phyloP scores from a whole-genome alignment of 1,140 invertebrate species.

The Charaxes varanes region DNA sequence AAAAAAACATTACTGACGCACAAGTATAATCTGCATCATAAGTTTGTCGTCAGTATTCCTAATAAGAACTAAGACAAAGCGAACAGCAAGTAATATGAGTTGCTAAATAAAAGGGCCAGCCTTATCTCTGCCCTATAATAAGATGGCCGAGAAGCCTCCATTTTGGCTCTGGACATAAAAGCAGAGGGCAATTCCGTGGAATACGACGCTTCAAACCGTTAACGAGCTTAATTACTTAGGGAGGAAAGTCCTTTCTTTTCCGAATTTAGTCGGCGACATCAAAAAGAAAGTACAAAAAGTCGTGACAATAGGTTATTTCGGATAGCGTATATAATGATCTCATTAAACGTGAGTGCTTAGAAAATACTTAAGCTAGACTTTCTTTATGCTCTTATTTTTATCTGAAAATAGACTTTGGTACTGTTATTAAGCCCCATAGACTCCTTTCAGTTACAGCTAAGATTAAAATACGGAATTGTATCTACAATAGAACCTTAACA shows the following conservation, averaged over 20 bases:
- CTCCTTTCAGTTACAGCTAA: too few relatives aligned
- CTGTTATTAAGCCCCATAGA: too few relatives aligned
- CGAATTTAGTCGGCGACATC: slow-evolving; percentile 10
- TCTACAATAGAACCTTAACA: too few relatives aligned
- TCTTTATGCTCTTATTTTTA: too few relatives aligned
- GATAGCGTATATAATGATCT: background rate
- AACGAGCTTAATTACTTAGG: slow-evolving; percentile 20
- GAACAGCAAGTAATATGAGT: too few relatives aligned
- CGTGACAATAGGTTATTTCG: slow-evolving; percentile 6
- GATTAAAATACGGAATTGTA: too few relatives aligned
- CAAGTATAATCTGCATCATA: too few relatives aligned
- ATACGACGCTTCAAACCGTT: slow-evolving; percentile 17
- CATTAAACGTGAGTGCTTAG: background rate
- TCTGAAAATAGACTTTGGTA: too few relatives aligned
- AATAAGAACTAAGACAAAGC: too few relatives aligned
- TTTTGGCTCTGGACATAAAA: slow-evolving; percentile 13
- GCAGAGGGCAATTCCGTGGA: slow-evolving; percentile 14
- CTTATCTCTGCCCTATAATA: slow-evolving; percentile 10
- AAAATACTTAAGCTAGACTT: background rate
- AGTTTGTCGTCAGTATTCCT: too few relatives aligned
- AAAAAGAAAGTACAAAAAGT: slow-evolving; percentile 9
- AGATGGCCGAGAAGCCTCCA: slow-evolving; percentile 8
- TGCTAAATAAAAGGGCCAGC: too few relatives aligned
- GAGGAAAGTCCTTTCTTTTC: slow-evolving; percentile 15
- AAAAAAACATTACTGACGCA: too few relatives aligned